These are phyloP conservation scores for Poliocrania exsul DNA, from an alignment of 2,797 vertebrate species.

Conservation along the genomic window DNA sequence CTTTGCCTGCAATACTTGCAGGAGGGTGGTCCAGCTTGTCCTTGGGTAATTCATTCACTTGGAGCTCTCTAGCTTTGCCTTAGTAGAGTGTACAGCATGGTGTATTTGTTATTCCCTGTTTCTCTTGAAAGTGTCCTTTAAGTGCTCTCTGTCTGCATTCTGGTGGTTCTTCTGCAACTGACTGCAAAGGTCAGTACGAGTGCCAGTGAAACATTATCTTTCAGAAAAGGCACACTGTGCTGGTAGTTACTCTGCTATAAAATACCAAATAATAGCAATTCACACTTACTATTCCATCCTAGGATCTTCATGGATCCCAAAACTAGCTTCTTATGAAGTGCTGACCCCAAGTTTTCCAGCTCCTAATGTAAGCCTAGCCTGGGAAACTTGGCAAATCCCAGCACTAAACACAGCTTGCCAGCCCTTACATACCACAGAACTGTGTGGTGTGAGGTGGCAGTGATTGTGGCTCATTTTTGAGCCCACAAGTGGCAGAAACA, in stretches of 20 bases:
- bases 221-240: not conserved
- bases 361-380: not conserved
- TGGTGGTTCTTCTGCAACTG: not conserved
- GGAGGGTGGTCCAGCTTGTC: not conserved
- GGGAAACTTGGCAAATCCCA: not conserved
- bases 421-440: not conserved
- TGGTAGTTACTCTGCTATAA: not conserved
- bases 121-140: not conserved
- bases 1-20: not conserved
- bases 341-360: not conserved
- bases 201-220: not conserved
- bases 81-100: rapidly evolving
- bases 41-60: not conserved
- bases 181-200: not conserved
- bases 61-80: not conserved
- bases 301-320: not conserved
- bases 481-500: not conserved
- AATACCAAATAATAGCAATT: not conserved
- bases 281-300: not conserved
- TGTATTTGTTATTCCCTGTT: not conserved
- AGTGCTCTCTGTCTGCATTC: not conserved
- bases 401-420: not conserved
- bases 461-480: not conserved
- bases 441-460: not conserved
- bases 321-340: not conserved